phyloP scores from a whole-genome alignment of 30 jellyfish, hydroid and myxozoan genomes.

The Turritopsis rubra region DNA sequence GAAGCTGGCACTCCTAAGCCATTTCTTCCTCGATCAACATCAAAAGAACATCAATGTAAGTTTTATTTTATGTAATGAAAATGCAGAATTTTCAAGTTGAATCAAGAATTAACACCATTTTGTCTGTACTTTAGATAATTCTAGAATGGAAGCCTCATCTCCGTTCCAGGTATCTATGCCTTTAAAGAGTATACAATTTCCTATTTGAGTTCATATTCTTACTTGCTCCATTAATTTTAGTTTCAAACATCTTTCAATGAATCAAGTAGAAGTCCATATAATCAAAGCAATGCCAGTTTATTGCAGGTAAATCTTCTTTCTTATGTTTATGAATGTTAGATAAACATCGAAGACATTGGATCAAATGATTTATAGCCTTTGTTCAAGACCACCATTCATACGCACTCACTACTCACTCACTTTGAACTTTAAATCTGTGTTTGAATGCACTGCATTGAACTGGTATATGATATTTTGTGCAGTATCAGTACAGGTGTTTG shows the following conservation, averaged over 20 bases:
- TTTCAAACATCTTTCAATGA: neutral
- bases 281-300: neutral
- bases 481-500: too few species aligned
- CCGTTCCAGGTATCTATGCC: neutral
- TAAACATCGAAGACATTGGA: too few species aligned
- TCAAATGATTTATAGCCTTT: too few species aligned
- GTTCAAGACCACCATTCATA: too few species aligned
- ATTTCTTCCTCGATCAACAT: conserved; percentile 5
- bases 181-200: too few species aligned
- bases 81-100: neutral
- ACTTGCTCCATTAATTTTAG: neutral
- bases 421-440: too few species aligned
- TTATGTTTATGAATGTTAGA: neutral
- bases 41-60: conserved; percentile 12
- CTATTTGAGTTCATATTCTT: too few species aligned
- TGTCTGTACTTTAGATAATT: neutral
- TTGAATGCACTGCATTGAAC: too few species aligned
- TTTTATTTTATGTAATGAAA: neutral
- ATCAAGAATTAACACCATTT: neutral
- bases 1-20: conserved; percentile 44
- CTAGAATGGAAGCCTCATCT: neutral
- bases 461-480: too few species aligned
- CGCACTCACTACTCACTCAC: too few species aligned
- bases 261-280: neutral
- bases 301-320: neutral